Evolutionary conservation across 1,140 invertebrate genomes (phyloP).

Genomic region (Trichonephila clavata): DNA sequence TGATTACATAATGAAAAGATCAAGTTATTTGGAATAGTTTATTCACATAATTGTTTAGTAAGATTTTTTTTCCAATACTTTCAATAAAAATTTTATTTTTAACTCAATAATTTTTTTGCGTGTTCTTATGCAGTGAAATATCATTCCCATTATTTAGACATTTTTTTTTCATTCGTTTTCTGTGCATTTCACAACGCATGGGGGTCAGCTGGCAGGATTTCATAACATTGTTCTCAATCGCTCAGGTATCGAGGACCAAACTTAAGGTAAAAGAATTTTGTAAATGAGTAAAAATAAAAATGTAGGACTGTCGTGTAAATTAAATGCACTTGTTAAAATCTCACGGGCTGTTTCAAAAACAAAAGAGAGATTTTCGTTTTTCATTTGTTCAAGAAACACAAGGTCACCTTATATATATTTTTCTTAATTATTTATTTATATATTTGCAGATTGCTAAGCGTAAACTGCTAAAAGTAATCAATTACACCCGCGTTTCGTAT

Average conservation of each 20-base stretch:
- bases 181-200: neutral
- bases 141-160: no score
- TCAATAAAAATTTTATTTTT: no score
- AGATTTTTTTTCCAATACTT: no score
- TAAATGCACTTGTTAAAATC: conserved; percentile 74
- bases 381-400: conserved; percentile 46
- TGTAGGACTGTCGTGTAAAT: conserved; percentile 62
- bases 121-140: no score
- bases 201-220: neutral
- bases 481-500: neutral
- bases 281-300: conserved; percentile 49
- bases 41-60: no score
- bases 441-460: conserved; percentile 10
- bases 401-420: conserved; percentile 34
- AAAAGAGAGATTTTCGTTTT: conserved; percentile 41
- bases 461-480: conserved; percentile 32
- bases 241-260: conserved; percentile 72
- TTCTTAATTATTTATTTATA: conserved; percentile 21
- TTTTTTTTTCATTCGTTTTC: neutral
- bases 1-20: no score
- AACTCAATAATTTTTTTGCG: no score
- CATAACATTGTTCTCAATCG: conserved; percentile 58
- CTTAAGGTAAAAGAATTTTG: conserved; percentile 62
- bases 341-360: conserved; percentile 67
- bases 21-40: no score